Evolutionary conservation across 2,113 vertebrate species (phyloP), one percentile per base, ranked within the genome.

Genomic region (Esox niger): DNA sequence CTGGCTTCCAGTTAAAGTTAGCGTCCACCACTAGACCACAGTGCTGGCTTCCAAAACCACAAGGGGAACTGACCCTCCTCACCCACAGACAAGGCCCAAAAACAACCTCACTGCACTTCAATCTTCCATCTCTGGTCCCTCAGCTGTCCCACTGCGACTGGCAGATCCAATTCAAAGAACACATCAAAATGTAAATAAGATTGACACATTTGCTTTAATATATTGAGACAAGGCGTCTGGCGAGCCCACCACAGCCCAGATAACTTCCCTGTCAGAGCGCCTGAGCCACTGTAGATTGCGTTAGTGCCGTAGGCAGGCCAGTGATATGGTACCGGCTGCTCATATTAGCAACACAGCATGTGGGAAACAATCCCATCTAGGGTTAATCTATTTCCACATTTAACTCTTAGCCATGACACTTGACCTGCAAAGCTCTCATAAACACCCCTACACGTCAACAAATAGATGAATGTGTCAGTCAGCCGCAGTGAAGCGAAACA

Each of bases 311-410:
- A 9, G 49, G 49, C 49, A n/a, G 20, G 21, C 49, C 49, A 54
- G 6, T 15, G 9, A 21, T 54, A 57, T 13, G 30, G 27, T 54
- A 54, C 58, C 1, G 47, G n/a, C n/a, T 23, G 47, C n/a, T 52
- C 11, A 52, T 21, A 74, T 55, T 66, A 54, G 20, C 54, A 67
- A 38, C 47, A 62, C 67, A 9, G 66, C 62, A 66, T 68, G 30
- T 75, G 76, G 71, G 17, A 52, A 58, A 69, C 59, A 68, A 57
- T 71, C 21, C 62, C 78, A 74, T 73, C 33, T 9, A 29, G 71
- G 76, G 68, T 76, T 88, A 83, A 90, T 90, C 87, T 77, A 73
- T 87, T 87, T 83, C 82, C 79, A 76, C 75, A 80, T 88, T 85
- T 86, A 83, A 83, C 80, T 64, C 61, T 47, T 78, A 52, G 71